Evolutionary conservation across 2,797 vertebrate species (phyloP).

Genomic region (Neosilurus hyrtlii): DNA sequence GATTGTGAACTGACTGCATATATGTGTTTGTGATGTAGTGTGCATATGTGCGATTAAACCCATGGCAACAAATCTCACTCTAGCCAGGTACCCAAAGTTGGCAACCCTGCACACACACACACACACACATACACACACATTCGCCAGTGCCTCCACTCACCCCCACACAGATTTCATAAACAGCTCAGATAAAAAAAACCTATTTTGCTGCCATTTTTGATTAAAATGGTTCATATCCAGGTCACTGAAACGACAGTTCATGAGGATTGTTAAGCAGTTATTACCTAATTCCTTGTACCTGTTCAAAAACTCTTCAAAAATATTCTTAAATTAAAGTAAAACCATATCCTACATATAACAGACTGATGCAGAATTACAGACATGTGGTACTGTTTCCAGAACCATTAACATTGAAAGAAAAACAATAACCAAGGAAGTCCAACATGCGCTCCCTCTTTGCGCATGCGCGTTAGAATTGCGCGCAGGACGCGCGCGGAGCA

Average conservation of each 20-base stretch:
- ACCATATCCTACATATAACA: not conserved
- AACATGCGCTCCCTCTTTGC: not conserved
- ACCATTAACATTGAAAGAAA: not conserved
- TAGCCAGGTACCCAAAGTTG: too few species aligned
- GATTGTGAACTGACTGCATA: too few species aligned
- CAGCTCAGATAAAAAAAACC: not conserved
- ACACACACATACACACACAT: not conserved
- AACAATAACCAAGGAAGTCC: not conserved
- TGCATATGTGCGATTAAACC: too few species aligned
- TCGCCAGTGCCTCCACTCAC: too few species aligned
- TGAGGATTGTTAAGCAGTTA: not conserved
- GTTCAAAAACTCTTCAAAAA: not conserved
- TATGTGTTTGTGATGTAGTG: too few species aligned
- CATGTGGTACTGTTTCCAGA: too few species aligned
- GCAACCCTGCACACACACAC: not conserved
- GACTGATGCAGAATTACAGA: not conserved
- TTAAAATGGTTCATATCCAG: not conserved
- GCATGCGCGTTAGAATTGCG: conserved; percentile 19
- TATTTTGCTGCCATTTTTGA: not conserved
- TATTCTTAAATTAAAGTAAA: not conserved
- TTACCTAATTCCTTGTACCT: not conserved
- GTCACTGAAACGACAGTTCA: not conserved
- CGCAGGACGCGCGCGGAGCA: not conserved
- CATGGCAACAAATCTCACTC: too few species aligned
- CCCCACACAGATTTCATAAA: not conserved